A percentile compares a stretch with the other conserved stretches of the same genome.
Conservation (phyloP, 2,888 invertebrate genomes). For the Volucella bombylans region DNA sequence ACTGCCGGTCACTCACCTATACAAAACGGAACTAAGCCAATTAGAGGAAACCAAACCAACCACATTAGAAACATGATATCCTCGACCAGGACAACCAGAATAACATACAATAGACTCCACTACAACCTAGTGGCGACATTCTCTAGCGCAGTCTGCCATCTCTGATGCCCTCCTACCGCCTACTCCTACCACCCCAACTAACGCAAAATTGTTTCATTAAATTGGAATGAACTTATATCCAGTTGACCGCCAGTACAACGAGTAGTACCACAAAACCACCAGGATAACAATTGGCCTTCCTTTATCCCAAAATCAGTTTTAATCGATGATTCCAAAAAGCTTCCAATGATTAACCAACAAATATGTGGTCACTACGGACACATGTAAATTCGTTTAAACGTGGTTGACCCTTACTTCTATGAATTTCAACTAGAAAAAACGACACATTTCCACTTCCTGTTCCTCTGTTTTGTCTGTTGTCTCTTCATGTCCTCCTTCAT, state of each 20-base stretch:
- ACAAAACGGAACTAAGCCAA: constrained; percentile 13
- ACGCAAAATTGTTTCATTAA: constrained; percentile 62
- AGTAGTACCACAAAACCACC: constrained; percentile 41
- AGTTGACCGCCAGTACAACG: constrained; percentile 14
- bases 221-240: constrained; percentile 59
- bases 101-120: constrained; percentile 21
- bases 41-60: constrained; percentile 44
- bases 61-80: constrained; percentile 34
- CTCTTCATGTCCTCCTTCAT: neutral
- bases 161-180: neutral
- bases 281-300: constrained; percentile 44
- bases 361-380: constrained; percentile 57
- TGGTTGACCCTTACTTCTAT: neutral
- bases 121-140: neutral
- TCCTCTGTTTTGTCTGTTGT: too few relatives aligned
- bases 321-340: constrained; percentile 39
- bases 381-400: constrained; percentile 46
- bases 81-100: constrained; percentile 7
- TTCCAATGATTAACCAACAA: constrained; percentile 58
- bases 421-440: neutral
- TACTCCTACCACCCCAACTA: neutral
- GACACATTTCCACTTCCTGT: too few relatives aligned
- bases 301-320: constrained; percentile 17
- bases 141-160: constrained; percentile 5
- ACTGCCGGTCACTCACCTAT: too few relatives aligned